phyloP scores from a whole-genome alignment of 1,140 invertebrate species.

The Scaptomyza hsui region DNA sequence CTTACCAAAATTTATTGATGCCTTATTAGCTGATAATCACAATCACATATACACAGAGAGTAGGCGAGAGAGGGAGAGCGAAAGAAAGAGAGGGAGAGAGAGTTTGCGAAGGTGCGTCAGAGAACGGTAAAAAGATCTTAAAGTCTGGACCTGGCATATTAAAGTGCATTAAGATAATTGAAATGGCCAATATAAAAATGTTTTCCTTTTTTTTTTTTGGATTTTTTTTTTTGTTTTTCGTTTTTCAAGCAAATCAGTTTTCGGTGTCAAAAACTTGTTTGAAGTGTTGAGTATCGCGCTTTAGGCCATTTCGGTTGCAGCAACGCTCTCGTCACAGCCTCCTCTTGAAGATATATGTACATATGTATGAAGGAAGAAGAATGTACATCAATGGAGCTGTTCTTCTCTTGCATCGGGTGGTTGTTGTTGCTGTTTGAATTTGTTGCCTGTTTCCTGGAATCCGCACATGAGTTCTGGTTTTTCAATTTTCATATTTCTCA shows the following conservation, averaged over 20 bases:
- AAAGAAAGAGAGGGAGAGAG: neutral
- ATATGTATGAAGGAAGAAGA: neutral
- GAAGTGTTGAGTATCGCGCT: conserved; percentile 80
- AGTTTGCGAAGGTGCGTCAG: conserved; percentile 30
- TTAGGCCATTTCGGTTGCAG: conserved; percentile 68
- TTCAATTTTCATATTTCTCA: conserved; percentile 81
- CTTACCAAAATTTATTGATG: conserved; percentile 67
- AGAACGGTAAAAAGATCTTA: conserved; percentile 70
- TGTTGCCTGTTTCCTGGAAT: conserved; percentile 50
- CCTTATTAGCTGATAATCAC: conserved; percentile 79
- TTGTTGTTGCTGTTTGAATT: conserved; percentile 21
- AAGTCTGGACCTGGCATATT: conserved; percentile 59
- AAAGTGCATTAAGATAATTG: conserved; percentile 83
- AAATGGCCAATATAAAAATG: conserved; percentile 83
- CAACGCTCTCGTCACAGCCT: conserved; percentile 25
- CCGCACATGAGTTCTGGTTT: conserved; percentile 41
- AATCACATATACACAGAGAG: conserved; percentile 51
- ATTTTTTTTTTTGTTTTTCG: neutral
- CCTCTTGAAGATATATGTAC: conserved; percentile 11
- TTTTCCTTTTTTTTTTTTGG: conserved; percentile 60
- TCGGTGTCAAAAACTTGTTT: conserved; percentile 78
- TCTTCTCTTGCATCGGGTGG: conserved; percentile 4
- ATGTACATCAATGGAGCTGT: conserved; percentile 31
- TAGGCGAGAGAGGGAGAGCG: neutral
- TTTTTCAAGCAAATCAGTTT: conserved; percentile 29